Percentiles rank a stretch among this genome's conserved stretches.
Conservation (phyloP, 2,888 invertebrate genomes). For the Diaphora mendica region DNA sequence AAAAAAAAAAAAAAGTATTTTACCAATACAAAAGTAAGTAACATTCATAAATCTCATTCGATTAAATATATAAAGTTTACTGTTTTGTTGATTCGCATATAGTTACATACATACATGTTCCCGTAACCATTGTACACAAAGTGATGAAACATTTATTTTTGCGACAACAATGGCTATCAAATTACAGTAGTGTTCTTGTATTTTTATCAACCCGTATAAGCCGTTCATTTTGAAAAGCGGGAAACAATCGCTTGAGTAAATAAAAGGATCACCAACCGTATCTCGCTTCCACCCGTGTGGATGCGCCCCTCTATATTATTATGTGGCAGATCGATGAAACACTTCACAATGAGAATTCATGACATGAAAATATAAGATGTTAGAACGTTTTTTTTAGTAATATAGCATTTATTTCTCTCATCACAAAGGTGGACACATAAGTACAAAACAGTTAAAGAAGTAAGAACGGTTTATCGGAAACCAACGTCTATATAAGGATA, state of each 20-base stretch:
- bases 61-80: too few relatives aligned
- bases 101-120: neutral
- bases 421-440: too few relatives aligned
- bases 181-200: slow-evolving; percentile 41
- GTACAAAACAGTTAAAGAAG: too few relatives aligned
- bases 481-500: neutral
- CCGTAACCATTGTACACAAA: slow-evolving; percentile 21
- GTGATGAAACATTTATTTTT: slow-evolving; percentile 29
- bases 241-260: slow-evolving; percentile 70
- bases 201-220: slow-evolving; percentile 73
- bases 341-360: slow-evolving; percentile 1
- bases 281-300: slow-evolving; percentile 67
- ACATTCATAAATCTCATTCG: too few relatives aligned
- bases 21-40: too few relatives aligned
- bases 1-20: too few relatives aligned
- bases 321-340: slow-evolving; percentile 28
- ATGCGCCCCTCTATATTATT: slow-evolving; percentile 50
- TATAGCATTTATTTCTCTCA: too few relatives aligned
- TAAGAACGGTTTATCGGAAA: neutral
- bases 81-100: slow-evolving; percentile 21
- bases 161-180: slow-evolving; percentile 29
- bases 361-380: neutral
- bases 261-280: slow-evolving; percentile 64
- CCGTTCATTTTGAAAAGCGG: slow-evolving; percentile 63
- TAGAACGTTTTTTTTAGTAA: too few relatives aligned